Base-by-base conservation (phyloP, 53 echinoderm and acorn worm genomes). In the Crossaster papposus region DNA sequence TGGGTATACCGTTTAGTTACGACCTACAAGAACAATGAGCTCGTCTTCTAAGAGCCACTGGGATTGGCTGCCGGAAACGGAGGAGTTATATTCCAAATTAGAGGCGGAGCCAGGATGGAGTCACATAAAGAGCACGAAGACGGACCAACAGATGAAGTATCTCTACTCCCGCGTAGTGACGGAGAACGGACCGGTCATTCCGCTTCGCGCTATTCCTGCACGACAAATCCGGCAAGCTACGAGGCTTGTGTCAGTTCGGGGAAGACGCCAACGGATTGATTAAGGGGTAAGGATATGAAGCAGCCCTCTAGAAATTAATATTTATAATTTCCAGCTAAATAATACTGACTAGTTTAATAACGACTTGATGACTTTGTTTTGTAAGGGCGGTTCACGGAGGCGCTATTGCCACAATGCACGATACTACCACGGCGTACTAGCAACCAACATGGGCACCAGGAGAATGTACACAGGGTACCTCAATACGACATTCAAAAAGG, bases 171-270 rank as follows among this genome's bases (percentile, higher is more conserved):
- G 84, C 9, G 84, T 72, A 11, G 52, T 18, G 53, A 84, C 84
- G 10, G 17, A 8, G 70, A 84, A 84, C 50, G 84, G 84, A 4
- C 84, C 72, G 2, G 51, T 84, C 70, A 84, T 84, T n/a, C 32
- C 70, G 72, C 72, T 30, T 51, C 22, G 72, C 84, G 22, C 4
- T 84, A 20, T 84, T 84, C 51, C 50, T 84, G 30, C 84, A 84
- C 72, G 51, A 44, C 11, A 54, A 70, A 17, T 50, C 22, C 18
- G 50, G 54, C 30, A 84, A 84, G 51, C 22, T 53, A 0, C 18
- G 24, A 2, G 84, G 84, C 23, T 14, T 84, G 51, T 84, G 84
- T 71, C 84, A 84, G 72, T 84, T 84, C 51, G 84, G 84, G 38
- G 54, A 51, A 71, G 72, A 84, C 28, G 84, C 84, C 8, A 44